Conservation (phyloP, 1,140 invertebrate species). For the Lasaia peninsularis region DNA sequence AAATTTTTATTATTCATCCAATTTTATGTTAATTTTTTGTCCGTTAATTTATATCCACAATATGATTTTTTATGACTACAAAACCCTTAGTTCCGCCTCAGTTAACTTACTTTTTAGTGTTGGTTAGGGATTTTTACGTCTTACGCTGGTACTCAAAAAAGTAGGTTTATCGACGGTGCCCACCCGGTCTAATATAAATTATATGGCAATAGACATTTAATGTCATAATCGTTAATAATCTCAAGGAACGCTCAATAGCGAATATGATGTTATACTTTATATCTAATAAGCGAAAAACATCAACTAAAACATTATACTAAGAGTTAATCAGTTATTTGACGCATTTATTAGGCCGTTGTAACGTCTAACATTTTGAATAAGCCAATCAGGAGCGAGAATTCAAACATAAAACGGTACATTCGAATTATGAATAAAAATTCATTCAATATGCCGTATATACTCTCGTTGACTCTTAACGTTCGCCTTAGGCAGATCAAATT, state of each 20-base stretch:
- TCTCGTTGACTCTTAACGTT: neutral
- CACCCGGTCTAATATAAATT: conserved; percentile 17
- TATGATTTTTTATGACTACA: no score
- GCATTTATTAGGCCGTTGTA: conserved; percentile 5
- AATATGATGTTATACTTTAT: conserved; percentile 7
- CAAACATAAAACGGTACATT: neutral
- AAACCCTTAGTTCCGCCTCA: no score
- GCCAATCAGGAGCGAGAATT: neutral
- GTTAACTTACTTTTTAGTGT: no score
- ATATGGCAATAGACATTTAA: conserved; percentile 53
- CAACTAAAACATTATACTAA: conserved; percentile 11
- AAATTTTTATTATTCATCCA: no score
- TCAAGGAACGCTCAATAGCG: conserved; percentile 30
- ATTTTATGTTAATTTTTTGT: no score
- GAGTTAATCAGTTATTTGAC: neutral
- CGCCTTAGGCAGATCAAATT: conserved; percentile 6
- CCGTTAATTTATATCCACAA: no score
- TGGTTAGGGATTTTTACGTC: no score
- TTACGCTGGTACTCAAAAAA: no score
- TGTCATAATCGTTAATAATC: conserved; percentile 63
- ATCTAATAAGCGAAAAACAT: conserved; percentile 8
- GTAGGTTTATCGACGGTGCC: no score
- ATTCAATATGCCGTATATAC: neutral
- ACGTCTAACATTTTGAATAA: conserved; percentile 2
- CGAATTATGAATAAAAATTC: neutral